These are phyloP conservation scores for Seladonia tumulorum DNA, from an alignment of 2,888 invertebrate genomes.

Conservation along the genomic window DNA sequence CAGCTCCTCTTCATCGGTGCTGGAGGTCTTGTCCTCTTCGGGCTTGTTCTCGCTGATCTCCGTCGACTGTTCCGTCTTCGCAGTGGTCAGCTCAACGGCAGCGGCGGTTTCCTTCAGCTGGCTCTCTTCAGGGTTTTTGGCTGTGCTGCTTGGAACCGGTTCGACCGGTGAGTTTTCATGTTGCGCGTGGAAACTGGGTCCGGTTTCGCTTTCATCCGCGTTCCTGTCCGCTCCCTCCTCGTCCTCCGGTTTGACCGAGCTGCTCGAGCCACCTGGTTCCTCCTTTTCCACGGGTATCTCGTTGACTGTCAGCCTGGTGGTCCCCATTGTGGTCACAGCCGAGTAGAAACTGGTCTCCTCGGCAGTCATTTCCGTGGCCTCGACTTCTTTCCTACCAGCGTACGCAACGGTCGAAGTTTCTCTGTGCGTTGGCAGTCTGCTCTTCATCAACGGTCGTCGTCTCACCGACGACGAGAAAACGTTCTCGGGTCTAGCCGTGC, in stretches of 20 bases:
- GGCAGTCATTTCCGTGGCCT: slow-evolving; percentile 85
- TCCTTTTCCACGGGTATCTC: slow-evolving; percentile 72
- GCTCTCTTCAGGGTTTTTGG: slow-evolving; percentile 16
- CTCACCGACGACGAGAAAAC: slow-evolving; percentile 77
- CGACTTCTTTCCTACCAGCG: slow-evolving; percentile 78
- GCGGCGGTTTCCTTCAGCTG: slow-evolving; percentile 26
- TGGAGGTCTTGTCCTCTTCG: slow-evolving; percentile 27
- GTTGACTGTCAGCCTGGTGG: slow-evolving; percentile 71
- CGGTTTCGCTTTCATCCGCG: slow-evolving; percentile 27
- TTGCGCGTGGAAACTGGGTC: slow-evolving; percentile 19
- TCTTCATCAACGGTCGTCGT: slow-evolving; percentile 75
- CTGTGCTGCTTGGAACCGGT: slow-evolving; percentile 44
- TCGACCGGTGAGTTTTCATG: slow-evolving; percentile 19
- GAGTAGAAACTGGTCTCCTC: slow-evolving; percentile 86
- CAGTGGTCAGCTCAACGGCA: slow-evolving; percentile 15
- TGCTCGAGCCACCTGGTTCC: slow-evolving; percentile 15
- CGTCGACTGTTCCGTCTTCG: slow-evolving; percentile 6
- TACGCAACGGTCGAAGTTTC: slow-evolving; percentile 64
- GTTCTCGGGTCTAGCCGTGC: slow-evolving; percentile 76
- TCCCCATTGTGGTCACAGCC: slow-evolving; percentile 81
- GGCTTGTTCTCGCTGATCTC: neutral
- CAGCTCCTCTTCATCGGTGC: slow-evolving; percentile 77
- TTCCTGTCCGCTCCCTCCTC: slow-evolving; percentile 35
- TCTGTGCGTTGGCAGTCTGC: slow-evolving; percentile 58
- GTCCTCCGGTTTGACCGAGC: neutral